Conservation (phyloP, 2,113 vertebrate species). For the Seriola rivoliana region DNA sequence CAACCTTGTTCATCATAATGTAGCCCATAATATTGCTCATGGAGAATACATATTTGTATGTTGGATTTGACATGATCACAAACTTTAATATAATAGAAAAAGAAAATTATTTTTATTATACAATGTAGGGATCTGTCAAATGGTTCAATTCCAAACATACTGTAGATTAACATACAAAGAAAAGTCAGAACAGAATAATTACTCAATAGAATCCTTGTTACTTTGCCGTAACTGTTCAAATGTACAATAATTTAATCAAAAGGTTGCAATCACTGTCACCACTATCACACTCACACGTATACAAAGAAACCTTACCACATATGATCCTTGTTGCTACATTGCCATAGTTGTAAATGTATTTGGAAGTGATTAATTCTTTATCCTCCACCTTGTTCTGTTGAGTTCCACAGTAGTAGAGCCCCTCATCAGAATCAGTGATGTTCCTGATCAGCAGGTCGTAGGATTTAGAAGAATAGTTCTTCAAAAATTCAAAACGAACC, state of each 20-base stretch:
- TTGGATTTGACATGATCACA: too few relatives aligned
- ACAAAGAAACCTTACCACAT: neutral
- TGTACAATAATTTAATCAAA: too few relatives aligned
- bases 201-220: too few relatives aligned
- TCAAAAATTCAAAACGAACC: neutral
- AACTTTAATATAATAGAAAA: too few relatives aligned
- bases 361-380: accelerated
- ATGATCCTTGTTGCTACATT: neutral
- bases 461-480: neutral
- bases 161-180: neutral
- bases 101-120: too few relatives aligned
- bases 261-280: too few relatives aligned
- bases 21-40: too few relatives aligned
- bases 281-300: too few relatives aligned
- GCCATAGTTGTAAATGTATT: accelerated
- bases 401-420: slow-evolving; percentile 51
- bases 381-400: accelerated
- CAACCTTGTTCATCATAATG: too few relatives aligned
- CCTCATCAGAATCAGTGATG: slow-evolving; percentile 36
- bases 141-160: slow-evolving; percentile 4
- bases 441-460: slow-evolving; percentile 39
- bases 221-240: too few relatives aligned
- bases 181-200: neutral
- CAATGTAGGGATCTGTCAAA: neutral
- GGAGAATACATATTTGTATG: too few relatives aligned